A percentile compares a stretch with the other conserved stretches of the same genome.
Conservation (phyloP, 2,797 vertebrate species). For the Mormyrops attenuatus region DNA sequence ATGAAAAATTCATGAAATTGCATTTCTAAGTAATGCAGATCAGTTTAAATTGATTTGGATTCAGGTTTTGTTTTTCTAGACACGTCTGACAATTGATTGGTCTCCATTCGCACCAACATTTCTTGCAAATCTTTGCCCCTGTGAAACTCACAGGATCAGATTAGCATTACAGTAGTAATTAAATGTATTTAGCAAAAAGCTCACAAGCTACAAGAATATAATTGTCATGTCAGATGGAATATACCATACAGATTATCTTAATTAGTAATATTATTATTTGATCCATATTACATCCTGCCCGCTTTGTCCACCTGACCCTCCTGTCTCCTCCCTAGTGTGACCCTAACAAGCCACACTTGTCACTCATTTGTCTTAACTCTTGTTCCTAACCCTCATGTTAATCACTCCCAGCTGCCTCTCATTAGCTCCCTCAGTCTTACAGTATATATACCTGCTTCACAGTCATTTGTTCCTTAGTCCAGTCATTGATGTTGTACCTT, state of each 20-base stretch:
- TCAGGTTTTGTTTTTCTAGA: neutral
- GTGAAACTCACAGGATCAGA: neutral
- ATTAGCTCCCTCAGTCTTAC: neutral
- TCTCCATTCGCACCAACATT: neutral
- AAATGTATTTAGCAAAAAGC: constrained; percentile 11
- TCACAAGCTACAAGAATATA: neutral
- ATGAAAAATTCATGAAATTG: neutral
- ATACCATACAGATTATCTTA: neutral
- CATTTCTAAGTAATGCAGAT: neutral
- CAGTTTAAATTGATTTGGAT: neutral
- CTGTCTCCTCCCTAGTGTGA: neutral
- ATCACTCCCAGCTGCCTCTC: neutral
- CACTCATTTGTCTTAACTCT: neutral
- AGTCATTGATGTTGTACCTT: neutral
- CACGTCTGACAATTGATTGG: neutral
- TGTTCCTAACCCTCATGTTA: neutral
- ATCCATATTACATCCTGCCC: neutral
- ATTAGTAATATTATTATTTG: neutral
- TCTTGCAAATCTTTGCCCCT: constrained; percentile 5
- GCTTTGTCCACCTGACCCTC: neutral
- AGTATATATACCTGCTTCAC: neutral
- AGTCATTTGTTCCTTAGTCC: neutral
- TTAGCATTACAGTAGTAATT: constrained; percentile 13
- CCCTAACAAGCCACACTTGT: neutral
- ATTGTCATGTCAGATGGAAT: neutral